A percentile compares a stretch with the other conserved stretches of the same genome.
Conservation (phyloP, 2,113 vertebrate species). For the Arvicanthis niloticus region DNA sequence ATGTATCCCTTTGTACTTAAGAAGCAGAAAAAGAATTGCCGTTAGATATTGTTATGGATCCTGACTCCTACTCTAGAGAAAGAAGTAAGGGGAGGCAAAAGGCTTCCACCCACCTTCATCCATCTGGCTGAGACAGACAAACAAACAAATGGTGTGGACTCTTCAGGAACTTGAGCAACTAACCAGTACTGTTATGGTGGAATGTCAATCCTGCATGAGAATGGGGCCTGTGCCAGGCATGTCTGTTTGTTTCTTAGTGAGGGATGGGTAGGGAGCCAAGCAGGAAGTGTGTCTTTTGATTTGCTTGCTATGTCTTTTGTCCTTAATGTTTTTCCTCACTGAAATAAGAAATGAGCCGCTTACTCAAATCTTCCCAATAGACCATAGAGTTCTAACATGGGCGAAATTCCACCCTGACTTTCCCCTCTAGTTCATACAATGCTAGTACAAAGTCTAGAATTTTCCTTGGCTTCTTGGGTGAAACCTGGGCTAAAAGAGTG, state of each 20-base stretch:
- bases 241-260: not conserved
- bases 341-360: not conserved
- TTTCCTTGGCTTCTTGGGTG: not conserved
- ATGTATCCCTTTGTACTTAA: conserved; percentile 11
- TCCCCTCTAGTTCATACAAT: not conserved
- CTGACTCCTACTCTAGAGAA: not conserved
- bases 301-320: not conserved
- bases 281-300: not conserved
- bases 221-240: not conserved
- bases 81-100: not conserved
- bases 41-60: not conserved
- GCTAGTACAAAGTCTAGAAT: not conserved
- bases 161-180: too few relatives aligned
- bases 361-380: not conserved
- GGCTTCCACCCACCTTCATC: not conserved
- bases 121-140: not conserved
- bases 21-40: conserved; percentile 23
- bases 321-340: not conserved
- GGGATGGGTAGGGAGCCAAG: not conserved
- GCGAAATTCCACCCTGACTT: not conserved
- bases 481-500: not conserved
- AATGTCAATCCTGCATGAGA: not conserved
- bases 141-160: not conserved
- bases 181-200: not conserved
- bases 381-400: not conserved